phyloP scores from a whole-genome alignment of 1,140 invertebrate species.

The Drosophila prosaltans region DNA sequence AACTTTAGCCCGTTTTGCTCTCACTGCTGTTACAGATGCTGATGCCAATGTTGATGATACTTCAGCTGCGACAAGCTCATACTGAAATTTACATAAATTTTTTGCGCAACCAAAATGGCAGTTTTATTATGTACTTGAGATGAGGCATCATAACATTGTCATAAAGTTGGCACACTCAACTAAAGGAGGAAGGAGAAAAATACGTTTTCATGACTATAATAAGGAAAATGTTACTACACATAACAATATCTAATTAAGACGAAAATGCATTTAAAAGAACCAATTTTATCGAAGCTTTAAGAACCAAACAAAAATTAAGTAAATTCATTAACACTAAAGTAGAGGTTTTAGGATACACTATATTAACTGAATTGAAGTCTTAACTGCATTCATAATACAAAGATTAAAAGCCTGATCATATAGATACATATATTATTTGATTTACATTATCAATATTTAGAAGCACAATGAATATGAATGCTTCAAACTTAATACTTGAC shows the following conservation, averaged over 20 bases:
- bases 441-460: no score
- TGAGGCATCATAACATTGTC: conserved; percentile 36
- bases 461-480: no score
- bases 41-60: conserved; percentile 27
- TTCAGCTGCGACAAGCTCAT: conserved; percentile 18
- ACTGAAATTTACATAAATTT: conserved; percentile 55
- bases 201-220: conserved; percentile 13
- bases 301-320: neutral
- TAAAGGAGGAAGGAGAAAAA: neutral
- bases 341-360: no score
- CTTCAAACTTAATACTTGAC: no score
- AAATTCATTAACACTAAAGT: no score
- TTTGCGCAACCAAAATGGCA: conserved; percentile 54
- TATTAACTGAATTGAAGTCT: no score
- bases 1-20: neutral
- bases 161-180: conserved; percentile 32
- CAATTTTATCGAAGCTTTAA: neutral
- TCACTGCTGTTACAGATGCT: conserved; percentile 13
- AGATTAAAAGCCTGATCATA: no score
- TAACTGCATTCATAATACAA: no score
- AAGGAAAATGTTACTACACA: conserved; percentile 4
- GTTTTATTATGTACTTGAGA: conserved; percentile 47
- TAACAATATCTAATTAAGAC: conserved; percentile 13
- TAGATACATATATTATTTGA: no score
- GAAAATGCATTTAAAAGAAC: neutral